A percentile compares a stretch with the other conserved stretches of the same genome.
These are phyloP conservation scores for Rhinichthys klamathensis DNA, from an alignment of 2,113 vertebrate species.

Conservation along the genomic window DNA sequence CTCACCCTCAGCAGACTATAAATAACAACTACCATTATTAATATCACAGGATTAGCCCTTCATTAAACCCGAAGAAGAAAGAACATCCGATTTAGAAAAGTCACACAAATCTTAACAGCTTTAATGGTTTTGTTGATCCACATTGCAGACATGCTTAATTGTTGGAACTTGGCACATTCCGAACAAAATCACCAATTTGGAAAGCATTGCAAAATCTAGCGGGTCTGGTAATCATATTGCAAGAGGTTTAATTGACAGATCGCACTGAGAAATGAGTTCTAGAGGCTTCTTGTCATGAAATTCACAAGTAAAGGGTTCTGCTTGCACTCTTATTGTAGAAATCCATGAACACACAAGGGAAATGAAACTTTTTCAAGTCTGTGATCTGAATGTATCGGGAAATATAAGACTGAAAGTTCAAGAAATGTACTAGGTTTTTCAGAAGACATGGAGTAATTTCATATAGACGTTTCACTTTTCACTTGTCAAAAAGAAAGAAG, in stretches of 20 bases:
- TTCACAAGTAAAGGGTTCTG: neutral
- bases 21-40: conserved; percentile 21
- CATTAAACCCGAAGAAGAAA: neutral
- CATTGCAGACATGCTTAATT: conserved; percentile 16
- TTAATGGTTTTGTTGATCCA: neutral
- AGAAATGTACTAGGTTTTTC: neutral
- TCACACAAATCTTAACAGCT: neutral
- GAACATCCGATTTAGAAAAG: conserved; percentile 7
- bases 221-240: neutral
- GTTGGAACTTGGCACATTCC: neutral
- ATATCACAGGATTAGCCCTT: conserved; percentile 8
- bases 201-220: neutral
- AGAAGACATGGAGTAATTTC: neutral
- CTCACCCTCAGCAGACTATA: conserved; percentile 6
- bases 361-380: neutral
- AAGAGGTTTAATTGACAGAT: neutral
- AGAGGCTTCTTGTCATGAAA: neutral
- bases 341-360: neutral
- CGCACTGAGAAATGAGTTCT: neutral
- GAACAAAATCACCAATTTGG: neutral
- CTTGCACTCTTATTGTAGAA: neutral
- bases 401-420: neutral
- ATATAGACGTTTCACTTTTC: no score
- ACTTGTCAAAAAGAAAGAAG: no score
- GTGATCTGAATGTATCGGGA: neutral